These are phyloP conservation scores for Drosophila maculinotata DNA, from an alignment of 2,888 invertebrate species.

Conservation along the genomic window DNA sequence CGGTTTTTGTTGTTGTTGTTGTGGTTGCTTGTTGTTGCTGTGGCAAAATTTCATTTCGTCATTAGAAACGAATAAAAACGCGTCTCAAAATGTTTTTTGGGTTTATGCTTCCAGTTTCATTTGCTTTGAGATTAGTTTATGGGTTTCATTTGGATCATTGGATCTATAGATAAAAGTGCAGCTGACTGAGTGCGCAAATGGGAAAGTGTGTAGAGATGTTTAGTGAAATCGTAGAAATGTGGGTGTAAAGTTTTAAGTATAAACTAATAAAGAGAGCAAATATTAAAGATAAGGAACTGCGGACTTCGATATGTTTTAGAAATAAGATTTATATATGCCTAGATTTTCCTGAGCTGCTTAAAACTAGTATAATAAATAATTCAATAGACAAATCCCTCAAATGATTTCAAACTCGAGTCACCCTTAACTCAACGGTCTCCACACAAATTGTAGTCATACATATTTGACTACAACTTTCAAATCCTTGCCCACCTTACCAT, in stretches of 20 bases:
- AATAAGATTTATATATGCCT: no score
- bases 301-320: no score
- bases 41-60: conserved; percentile 67
- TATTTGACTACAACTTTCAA: not conserved
- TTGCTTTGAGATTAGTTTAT: conserved; percentile 21
- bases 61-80: conserved; percentile 74
- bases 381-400: no score
- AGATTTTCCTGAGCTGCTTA: no score
- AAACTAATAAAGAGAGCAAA: no score
- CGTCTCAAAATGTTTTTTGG: conserved; percentile 10
- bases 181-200: not conserved
- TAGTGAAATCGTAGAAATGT: no score
- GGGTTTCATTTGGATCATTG: conserved; percentile 5
- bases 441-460: not conserved
- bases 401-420: no score
- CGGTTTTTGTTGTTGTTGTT: conserved; percentile 28
- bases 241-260: no score
- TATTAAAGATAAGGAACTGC: no score
- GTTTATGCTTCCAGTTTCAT: conserved; percentile 11
- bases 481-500: not conserved
- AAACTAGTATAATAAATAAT: no score
- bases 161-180: not conserved
- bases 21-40: conserved; percentile 23
- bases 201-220: no score
- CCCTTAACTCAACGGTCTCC: no score